phyloP scores from a whole-genome alignment of 2,888 invertebrate species.

The Phyllotreta cruciferae region DNA sequence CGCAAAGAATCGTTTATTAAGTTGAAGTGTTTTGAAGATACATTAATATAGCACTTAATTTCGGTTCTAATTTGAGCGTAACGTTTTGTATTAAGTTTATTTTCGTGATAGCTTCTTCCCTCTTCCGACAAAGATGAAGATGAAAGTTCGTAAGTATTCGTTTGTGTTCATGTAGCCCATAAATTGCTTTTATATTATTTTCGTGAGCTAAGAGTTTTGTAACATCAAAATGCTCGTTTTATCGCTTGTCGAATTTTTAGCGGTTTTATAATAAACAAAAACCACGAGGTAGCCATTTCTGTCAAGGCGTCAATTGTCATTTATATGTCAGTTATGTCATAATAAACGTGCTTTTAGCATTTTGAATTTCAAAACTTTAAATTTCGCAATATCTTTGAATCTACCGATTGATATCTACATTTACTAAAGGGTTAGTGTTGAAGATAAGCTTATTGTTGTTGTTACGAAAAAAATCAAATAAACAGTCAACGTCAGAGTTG shows the following conservation, averaged over 20 bases:
- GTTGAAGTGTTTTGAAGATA: background rate
- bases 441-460: background rate
- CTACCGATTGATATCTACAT: background rate
- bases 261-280: constrained; percentile 13
- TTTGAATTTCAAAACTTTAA: constrained; percentile 39
- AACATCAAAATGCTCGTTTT: background rate
- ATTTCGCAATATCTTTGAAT: background rate
- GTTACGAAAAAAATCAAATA: background rate
- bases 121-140: constrained; percentile 47
- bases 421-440: background rate
- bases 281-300: constrained; percentile 53
- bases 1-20: background rate
- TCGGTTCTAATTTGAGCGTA: background rate
- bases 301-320: constrained; percentile 35
- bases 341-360: constrained; percentile 36
- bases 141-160: constrained; percentile 52
- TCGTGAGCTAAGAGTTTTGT: background rate
- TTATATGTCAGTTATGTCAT: constrained; percentile 42
- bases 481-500: constrained; percentile 48
- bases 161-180: background rate
- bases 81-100: constrained; percentile 45
- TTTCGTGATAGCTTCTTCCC: constrained; percentile 40
- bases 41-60: background rate
- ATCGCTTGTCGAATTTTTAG: constrained; percentile 15
- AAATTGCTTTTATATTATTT: background rate